These are phyloP conservation scores for Muschampia plurimacula DNA, from an alignment of 2,888 invertebrate species.

Conservation along the genomic window DNA sequence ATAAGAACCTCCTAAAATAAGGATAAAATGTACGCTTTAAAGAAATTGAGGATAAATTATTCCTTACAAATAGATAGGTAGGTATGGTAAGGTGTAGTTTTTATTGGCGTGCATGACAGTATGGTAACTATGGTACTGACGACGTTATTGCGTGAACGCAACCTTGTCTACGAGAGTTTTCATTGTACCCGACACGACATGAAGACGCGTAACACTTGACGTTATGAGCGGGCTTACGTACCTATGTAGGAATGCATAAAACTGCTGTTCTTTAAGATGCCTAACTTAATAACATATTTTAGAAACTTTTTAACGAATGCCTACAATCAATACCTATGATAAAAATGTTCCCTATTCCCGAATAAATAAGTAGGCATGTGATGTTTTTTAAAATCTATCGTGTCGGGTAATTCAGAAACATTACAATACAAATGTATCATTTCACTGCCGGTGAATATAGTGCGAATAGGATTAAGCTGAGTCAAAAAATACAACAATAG, in stretches of 20 bases:
- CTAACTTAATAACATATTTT: neutral
- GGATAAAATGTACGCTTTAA: constrained; percentile 86
- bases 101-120: constrained; percentile 67
- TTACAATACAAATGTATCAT: constrained; percentile 47
- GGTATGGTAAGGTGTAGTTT: constrained; percentile 76
- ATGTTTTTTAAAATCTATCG: neutral
- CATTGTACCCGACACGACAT: constrained; percentile 14
- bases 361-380: neutral
- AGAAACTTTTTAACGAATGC: too few relatives aligned
- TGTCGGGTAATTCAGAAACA: constrained; percentile 12
- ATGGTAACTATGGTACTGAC: constrained; percentile 44
- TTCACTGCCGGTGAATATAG: constrained; percentile 69
- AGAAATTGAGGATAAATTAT: constrained; percentile 80
- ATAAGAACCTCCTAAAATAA: constrained; percentile 81
- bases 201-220: neutral
- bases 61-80: constrained; percentile 81
- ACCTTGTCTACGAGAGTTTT: constrained; percentile 26
- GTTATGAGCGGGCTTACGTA: neutral
- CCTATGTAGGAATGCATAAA: too few relatives aligned
- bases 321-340: too few relatives aligned
- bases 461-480: constrained; percentile 63
- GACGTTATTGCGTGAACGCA: constrained; percentile 34
- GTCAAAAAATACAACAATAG: constrained; percentile 54
- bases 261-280: neutral
- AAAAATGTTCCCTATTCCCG: neutral